A percentile compares a stretch with the other conserved stretches of the same genome.
phyloP scores from a whole-genome alignment of 2,113 vertebrate genomes.

The Acanthisitta chloris region DNA sequence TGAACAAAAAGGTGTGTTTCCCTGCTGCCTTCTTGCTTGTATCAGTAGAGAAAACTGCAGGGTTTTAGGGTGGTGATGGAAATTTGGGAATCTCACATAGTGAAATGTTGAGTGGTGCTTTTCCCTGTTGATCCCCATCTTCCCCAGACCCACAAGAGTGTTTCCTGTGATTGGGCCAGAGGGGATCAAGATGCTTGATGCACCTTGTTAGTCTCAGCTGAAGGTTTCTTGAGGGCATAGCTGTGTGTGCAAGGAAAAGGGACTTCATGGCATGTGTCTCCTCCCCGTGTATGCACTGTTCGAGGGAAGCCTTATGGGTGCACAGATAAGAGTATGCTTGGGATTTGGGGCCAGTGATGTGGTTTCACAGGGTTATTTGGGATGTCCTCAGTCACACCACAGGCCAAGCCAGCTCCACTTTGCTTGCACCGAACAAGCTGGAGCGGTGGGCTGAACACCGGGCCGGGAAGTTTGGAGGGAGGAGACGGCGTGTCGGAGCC shows the following conservation, averaged over 20 bases:
- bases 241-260: neutral
- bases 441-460: conserved; percentile 1
- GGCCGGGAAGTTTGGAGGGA: conserved; percentile 30
- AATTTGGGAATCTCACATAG: neutral
- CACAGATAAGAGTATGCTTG: rapidly evolving
- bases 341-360: neutral
- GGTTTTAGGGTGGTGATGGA: neutral
- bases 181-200: neutral
- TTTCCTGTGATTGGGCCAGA: neutral
- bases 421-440: neutral
- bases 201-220: neutral
- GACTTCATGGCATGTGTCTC: rapidly evolving
- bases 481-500: neutral
- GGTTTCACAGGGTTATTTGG: neutral
- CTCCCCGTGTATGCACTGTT: rapidly evolving
- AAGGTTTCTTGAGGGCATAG: neutral
- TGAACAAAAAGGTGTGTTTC: conserved; percentile 38
- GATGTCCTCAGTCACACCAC: neutral
- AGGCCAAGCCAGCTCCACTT: neutral
- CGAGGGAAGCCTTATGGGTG: neutral
- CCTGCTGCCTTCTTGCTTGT: neutral
- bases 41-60: conserved; percentile 35
- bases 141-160: rapidly evolving
- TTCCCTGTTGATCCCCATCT: neutral
- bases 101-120: rapidly evolving